Evolutionary conservation across 35 echinoderm and acorn worm species (phyloP).

Genomic region (Holothuria glaberrima): DNA sequence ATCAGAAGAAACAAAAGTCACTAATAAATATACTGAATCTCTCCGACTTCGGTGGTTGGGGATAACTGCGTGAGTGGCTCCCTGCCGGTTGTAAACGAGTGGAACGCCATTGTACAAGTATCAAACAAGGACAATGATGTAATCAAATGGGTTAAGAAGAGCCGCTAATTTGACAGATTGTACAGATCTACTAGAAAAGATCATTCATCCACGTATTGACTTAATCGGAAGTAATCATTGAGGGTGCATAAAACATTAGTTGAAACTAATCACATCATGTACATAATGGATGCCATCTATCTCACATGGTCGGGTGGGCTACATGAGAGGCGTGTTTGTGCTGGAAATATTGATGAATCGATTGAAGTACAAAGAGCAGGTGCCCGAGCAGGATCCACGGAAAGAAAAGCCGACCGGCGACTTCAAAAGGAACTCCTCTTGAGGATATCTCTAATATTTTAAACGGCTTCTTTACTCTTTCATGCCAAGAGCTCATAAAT

Average conservation of each 20-base stretch:
- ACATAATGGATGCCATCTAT: slow-evolving; percentile 3
- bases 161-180: neutral
- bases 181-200: neutral
- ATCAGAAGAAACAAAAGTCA: too few species aligned
- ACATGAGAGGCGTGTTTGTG: neutral
- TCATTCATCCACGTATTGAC: neutral
- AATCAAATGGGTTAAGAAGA: neutral
- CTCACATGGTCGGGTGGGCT: neutral
- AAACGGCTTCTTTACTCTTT: neutral
- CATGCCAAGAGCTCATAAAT: too few species aligned
- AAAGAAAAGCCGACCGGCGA: neutral
- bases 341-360: slow-evolving; percentile 7
- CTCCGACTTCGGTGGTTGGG: too few species aligned
- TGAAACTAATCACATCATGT: slow-evolving; percentile 17
- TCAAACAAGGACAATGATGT: neutral
- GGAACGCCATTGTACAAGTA: neutral
- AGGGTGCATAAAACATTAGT: slow-evolving; percentile 8
- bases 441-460: neutral
- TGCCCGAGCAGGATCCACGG: neutral
- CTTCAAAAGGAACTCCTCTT: neutral
- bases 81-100: neutral
- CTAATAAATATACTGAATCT: too few species aligned
- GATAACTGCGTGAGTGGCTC: neutral
- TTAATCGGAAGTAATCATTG: slow-evolving; percentile 33
- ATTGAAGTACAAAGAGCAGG: neutral